Evolutionary conservation across 2,888 invertebrate species (phyloP), one percentile per base, ranked within the genome.

Genomic region (Alentia gelatinosa): DNA sequence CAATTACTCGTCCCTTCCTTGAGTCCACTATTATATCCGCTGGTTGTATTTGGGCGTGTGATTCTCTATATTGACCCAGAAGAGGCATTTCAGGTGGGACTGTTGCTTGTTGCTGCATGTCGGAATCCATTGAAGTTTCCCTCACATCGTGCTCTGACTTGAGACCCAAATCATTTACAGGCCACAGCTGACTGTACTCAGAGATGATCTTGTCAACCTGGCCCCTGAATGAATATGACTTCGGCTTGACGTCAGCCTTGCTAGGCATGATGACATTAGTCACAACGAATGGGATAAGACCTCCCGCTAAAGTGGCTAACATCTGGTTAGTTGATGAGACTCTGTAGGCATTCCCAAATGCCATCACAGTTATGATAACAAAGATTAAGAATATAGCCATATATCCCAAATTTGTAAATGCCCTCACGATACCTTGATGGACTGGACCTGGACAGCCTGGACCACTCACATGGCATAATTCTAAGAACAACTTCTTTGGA

Each of bases 241-340:
- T 92, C 56, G 91, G 86, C 37, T 79, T 23, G 30, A 91, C 19
- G 39, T 26, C 37, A 33, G 47, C 89, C 23, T 47, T 39, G 23
- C 37, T 42, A 26, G 75, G n/a, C n/a, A 37, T 79, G 37, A 92
- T 37, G 15, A 92, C 91, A 40, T 84, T 63, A 5, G 91, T 83
- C 86, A 95, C 92, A 90, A 96, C 92, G 93, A 95, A 94, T n/a
- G 96, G 96, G 9, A 96, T 93, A 90, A 95, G 95, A 0, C 95
- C 95, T 0, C 95, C 95, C 0, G 95, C 95, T 37, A 95, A 91
- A 0, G 95, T 95, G 19, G 95, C 94, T 39, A 96, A 90, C 1
- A 95, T 94, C 89, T 95, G 95, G 93, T 95, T 95, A 47, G 95
- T 95, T n/a, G 95, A 94, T 0, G 95, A 95, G 91, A 95, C 94